A percentile compares a stretch with the other conserved stretches of the same genome.
Conservation (phyloP, 2,113 vertebrate species). For the Sceloporus tristichus region DNA sequence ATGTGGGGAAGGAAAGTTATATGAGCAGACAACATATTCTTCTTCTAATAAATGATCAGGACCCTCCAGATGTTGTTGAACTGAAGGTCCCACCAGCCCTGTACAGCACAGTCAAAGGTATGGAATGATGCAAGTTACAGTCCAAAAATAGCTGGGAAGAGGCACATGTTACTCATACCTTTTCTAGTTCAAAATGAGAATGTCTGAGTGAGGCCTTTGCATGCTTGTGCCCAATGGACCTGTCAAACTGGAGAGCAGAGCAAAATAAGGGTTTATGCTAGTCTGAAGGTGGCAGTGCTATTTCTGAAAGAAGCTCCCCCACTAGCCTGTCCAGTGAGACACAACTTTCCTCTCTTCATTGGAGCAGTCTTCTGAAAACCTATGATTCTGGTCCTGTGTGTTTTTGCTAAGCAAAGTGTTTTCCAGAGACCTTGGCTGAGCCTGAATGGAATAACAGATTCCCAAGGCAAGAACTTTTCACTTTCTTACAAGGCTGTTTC, state of each 20-base stretch:
- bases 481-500: slow-evolving; percentile 6
- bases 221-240: background rate
- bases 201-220: background rate
- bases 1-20: background rate
- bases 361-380: background rate
- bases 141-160: background rate
- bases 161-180: background rate
- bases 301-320: too few relatives aligned
- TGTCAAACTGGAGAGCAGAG: background rate
- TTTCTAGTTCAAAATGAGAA: background rate
- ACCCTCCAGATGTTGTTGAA: background rate
- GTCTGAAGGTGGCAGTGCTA: too few relatives aligned
- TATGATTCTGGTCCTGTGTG: background rate
- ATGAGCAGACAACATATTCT: too few relatives aligned
- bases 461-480: slow-evolving; percentile 33
- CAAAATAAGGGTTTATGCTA: slow-evolving; percentile 11
- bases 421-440: background rate
- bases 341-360: background rate
- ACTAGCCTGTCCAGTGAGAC: too few relatives aligned
- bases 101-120: background rate
- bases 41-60: background rate
- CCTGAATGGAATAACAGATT: slow-evolving; percentile 20
- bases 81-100: background rate
- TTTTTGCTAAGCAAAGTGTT: background rate
- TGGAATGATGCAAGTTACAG: background rate